Percentiles rank a stretch among this genome's conserved stretches.
Evolutionary conservation across 2,797 vertebrate genomes (phyloP).

Genomic region (Naso thynnoides): DNA sequence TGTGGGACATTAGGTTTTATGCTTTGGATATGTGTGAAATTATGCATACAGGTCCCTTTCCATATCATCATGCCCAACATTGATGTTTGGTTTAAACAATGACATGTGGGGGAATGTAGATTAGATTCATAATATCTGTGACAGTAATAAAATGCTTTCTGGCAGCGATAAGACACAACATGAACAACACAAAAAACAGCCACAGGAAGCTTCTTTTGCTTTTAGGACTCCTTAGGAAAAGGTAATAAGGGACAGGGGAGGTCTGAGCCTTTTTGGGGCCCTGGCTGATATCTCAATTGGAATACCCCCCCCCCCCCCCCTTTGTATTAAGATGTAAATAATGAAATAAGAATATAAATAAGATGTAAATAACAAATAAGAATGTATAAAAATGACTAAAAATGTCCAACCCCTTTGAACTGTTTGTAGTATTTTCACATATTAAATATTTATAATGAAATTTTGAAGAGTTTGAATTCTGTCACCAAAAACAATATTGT

Average conservation of each 20-base stretch:
- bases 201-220: neutral
- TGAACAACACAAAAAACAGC: neutral
- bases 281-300: neutral
- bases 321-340: too few relatives aligned
- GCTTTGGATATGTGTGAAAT: slow-evolving; percentile 68
- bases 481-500: too few relatives aligned
- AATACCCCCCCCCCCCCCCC: too few relatives aligned
- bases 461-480: too few relatives aligned
- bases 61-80: neutral
- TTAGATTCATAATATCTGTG: slow-evolving; percentile 42
- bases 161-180: neutral
- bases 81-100: slow-evolving; percentile 31
- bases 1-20: too few relatives aligned
- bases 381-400: too few relatives aligned
- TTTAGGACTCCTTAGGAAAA: neutral
- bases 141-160: slow-evolving; percentile 13
- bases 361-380: too few relatives aligned
- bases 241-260: neutral
- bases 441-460: too few relatives aligned
- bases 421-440: too few relatives aligned
- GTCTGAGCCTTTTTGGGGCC: neutral
- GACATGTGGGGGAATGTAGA: slow-evolving; percentile 4
- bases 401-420: too few relatives aligned
- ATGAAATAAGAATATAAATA: too few relatives aligned
- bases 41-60: neutral